A percentile compares a stretch with the other conserved stretches of the same genome.
Conservation (phyloP, 1,140 invertebrate genomes). For the Thrips palmi region DNA sequence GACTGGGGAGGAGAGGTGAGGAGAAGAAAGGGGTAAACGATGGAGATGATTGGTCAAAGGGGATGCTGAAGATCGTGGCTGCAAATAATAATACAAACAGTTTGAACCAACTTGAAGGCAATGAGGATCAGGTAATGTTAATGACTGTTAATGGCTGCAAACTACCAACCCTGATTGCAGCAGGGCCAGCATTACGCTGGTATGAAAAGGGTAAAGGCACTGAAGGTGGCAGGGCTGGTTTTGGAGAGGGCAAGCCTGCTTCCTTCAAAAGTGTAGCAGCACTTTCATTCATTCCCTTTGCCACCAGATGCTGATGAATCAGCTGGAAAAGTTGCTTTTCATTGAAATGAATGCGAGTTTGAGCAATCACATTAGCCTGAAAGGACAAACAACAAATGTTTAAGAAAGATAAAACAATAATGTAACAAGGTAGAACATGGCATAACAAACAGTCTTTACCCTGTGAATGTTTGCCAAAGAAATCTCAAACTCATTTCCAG, state of each 20-base stretch:
- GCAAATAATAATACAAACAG: too few relatives aligned
- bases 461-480: slow-evolving; percentile 70
- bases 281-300: slow-evolving; percentile 52
- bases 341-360: slow-evolving; percentile 87
- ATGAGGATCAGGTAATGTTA: too few relatives aligned
- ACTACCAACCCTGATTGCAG: not conserved
- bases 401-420: slow-evolving; percentile 8
- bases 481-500: slow-evolving; percentile 58
- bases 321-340: slow-evolving; percentile 82
- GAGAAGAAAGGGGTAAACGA: not conserved
- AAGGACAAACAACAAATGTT: too few relatives aligned
- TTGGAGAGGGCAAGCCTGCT: slow-evolving; percentile 36
- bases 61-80: too few relatives aligned
- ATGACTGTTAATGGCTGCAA: slow-evolving; percentile 7
- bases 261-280: slow-evolving; percentile 57
- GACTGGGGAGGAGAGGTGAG: not conserved
- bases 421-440: slow-evolving; percentile 4
- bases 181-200: slow-evolving; percentile 15
- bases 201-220: slow-evolving; percentile 33
- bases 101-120: too few relatives aligned
- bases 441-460: slow-evolving; percentile 25
- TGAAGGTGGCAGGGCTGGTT: slow-evolving; percentile 24
- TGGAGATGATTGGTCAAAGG: too few relatives aligned
- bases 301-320: slow-evolving; percentile 71
- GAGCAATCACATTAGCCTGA: slow-evolving; percentile 83